A percentile compares a stretch with the other conserved stretches of the same genome.
phyloP scores from a whole-genome alignment of 2,888 invertebrate genomes.

The Gerris lacustris region DNA sequence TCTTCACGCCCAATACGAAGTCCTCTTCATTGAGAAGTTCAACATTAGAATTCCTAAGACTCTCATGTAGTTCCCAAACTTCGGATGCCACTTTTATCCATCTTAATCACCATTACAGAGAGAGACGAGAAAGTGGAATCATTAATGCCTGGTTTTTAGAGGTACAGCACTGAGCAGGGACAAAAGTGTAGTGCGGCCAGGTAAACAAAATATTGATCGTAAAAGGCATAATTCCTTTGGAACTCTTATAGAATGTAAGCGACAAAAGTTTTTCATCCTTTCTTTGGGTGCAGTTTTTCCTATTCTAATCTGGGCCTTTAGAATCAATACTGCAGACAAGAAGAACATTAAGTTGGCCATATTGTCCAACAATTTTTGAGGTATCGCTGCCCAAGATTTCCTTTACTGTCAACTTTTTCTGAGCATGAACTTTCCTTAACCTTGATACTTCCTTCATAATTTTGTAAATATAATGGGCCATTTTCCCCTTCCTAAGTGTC shows the following conservation, averaged over 20 bases:
- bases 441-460: not conserved
- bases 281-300: not conserved
- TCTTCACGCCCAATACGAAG: too few species aligned
- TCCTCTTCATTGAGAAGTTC: too few species aligned
- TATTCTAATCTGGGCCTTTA: not conserved
- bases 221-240: constrained; percentile 8
- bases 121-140: not conserved
- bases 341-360: not conserved
- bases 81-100: not conserved
- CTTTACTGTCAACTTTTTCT: not conserved
- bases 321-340: not conserved
- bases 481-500: not conserved
- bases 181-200: not conserved
- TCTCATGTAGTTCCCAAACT: constrained; percentile 13
- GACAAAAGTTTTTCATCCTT: constrained; percentile 7
- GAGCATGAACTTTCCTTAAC: not conserved
- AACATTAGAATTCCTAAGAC: too few species aligned
- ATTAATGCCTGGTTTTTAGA: too few species aligned
- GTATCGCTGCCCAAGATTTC: not conserved
- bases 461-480: not conserved
- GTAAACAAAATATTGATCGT: not conserved
- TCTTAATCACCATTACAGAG: not conserved
- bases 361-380: not conserved
- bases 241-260: not conserved
- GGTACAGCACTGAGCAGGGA: too few species aligned